Percentiles rank a stretch among this genome's conserved stretches.
Evolutionary conservation across 2,113 vertebrate genomes (phyloP).

Genomic region (Tricholaema leucomelas): DNA sequence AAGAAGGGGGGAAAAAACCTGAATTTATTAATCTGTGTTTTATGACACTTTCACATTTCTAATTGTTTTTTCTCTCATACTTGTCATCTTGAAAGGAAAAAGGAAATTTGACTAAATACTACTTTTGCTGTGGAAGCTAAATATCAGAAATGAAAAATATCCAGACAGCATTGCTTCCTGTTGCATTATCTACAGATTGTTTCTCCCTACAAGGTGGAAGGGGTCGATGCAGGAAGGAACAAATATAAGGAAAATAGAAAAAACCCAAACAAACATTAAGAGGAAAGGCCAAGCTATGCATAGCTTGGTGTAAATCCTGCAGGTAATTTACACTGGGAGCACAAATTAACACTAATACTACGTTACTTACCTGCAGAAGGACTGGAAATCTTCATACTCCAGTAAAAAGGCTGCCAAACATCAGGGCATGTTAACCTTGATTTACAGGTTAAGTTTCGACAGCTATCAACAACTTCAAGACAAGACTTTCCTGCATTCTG

Average conservation of each 20-base stretch:
- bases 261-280: no score
- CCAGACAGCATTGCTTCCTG: neutral
- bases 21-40: neutral
- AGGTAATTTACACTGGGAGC: neutral
- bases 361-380: neutral
- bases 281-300: neutral
- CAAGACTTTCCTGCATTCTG: neutral
- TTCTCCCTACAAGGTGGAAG: neutral
- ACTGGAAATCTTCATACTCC: neutral
- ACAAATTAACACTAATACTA: neutral
- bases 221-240: no score
- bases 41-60: neutral
- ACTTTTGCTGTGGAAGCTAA: neutral
- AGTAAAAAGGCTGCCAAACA: neutral
- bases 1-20: neutral
- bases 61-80: neutral
- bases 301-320: neutral
- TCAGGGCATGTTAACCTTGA: neutral
- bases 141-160: neutral
- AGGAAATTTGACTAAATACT: neutral
- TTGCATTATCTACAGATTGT: neutral
- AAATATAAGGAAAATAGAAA: neutral
- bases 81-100: neutral
- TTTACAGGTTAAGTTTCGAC: neutral
- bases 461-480: neutral